Conservation (phyloP, 2,113 vertebrate species). For the Pachycephala philippinensis region DNA sequence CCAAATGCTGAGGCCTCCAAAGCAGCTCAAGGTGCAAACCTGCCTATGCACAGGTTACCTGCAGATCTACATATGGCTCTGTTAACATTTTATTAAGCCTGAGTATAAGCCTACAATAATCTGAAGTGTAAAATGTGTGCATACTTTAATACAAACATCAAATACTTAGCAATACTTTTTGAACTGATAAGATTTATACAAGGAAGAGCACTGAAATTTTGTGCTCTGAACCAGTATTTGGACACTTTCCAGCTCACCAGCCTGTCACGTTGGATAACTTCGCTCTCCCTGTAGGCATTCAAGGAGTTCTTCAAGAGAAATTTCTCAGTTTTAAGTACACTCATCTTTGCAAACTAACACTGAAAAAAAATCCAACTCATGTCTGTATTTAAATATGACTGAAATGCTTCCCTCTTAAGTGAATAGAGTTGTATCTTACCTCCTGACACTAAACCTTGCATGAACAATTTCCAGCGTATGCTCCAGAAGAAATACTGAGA, state of each 20-base stretch:
- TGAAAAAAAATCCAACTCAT: background rate
- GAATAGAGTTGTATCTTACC: background rate
- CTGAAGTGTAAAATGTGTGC: accelerated
- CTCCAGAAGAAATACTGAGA: background rate
- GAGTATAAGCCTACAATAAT: background rate
- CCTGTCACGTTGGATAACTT: conserved; percentile 12
- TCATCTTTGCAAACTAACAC: background rate
- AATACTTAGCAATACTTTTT: background rate
- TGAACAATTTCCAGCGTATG: background rate
- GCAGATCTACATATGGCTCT: accelerated
- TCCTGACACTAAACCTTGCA: background rate
- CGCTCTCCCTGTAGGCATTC: background rate
- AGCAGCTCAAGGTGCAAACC: background rate
- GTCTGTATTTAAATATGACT: background rate
- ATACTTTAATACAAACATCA: background rate
- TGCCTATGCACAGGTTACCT: background rate
- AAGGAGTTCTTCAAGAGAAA: background rate
- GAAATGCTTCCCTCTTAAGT: background rate
- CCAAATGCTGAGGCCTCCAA: background rate
- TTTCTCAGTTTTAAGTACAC: conserved; percentile 21
- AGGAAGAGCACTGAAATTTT: background rate
- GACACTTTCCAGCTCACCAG: conserved; percentile 5
- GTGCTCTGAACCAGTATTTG: background rate
- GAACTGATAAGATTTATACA: background rate
- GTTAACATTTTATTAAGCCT: background rate